Percentiles rank a stretch among this genome's conserved stretches.
Conservation (phyloP, 2,113 vertebrate genomes). For the Seriola quinqueradiata region DNA sequence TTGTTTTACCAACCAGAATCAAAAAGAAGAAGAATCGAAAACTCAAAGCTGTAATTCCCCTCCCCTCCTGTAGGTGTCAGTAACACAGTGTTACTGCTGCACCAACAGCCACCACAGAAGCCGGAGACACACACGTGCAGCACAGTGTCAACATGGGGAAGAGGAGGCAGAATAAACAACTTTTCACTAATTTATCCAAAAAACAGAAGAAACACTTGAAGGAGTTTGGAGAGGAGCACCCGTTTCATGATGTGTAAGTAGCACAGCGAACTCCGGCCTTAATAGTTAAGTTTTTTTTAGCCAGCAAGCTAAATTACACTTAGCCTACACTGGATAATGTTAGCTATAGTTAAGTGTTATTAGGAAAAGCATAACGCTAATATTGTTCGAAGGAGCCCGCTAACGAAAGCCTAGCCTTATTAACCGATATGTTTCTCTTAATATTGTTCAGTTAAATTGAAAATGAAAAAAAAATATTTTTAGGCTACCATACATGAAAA, state of each 20-base stretch:
- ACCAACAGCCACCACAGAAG: neutral
- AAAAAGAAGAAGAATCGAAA: too few species aligned
- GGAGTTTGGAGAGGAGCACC: constrained; percentile 96
- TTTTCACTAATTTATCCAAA: constrained; percentile 86
- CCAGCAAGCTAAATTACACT: constrained; percentile 19
- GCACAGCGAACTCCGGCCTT: rapidly evolving
- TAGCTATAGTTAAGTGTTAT: neutral
- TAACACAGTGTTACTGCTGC: rapidly evolving
- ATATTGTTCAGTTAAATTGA: neutral
- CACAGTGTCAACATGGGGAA: constrained; percentile 86
- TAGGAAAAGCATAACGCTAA: neutral
- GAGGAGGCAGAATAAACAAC: constrained; percentile 75
- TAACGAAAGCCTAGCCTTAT: neutral
- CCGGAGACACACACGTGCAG: constrained; percentile 43
- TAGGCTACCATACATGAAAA: neutral
- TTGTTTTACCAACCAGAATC: too few species aligned
- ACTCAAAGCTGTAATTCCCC: constrained; percentile 12
- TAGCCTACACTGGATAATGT: neutral
- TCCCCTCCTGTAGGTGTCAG: constrained; percentile 48
- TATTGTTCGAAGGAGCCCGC: neutral
- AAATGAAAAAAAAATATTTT: neutral
- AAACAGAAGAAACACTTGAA: constrained; percentile 93
- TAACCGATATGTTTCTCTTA: neutral
- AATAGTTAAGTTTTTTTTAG: neutral
- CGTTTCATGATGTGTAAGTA: constrained; percentile 90